phyloP scores from a whole-genome alignment of 2,797 vertebrate genomes.

The Ispidina lecontei region DNA sequence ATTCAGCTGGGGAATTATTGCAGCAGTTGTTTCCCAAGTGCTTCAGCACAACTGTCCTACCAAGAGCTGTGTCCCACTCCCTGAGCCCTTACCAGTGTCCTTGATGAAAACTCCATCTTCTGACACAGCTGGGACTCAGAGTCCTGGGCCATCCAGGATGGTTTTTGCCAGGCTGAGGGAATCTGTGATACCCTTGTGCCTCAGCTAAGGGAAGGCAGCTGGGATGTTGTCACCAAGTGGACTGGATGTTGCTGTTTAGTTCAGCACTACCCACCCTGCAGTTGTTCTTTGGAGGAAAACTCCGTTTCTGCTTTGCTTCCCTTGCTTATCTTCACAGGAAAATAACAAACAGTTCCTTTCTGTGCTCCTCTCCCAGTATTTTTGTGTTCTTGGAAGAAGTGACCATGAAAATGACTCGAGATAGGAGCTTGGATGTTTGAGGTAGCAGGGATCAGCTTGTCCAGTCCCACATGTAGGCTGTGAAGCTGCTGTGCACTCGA shows the following conservation, averaged over 20 bases:
- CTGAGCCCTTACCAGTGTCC: neutral
- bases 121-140: neutral
- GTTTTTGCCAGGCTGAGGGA: neutral
- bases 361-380: neutral
- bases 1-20: neutral
- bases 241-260: neutral
- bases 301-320: neutral
- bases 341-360: neutral
- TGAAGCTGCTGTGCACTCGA: neutral
- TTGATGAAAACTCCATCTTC: neutral
- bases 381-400: neutral
- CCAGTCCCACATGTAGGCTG: neutral
- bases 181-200: neutral
- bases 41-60: neutral
- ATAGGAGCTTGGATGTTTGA: neutral
- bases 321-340: neutral
- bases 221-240: neutral
- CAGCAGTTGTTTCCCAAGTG: neutral
- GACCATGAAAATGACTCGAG: neutral
- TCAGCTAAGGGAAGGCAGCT: neutral
- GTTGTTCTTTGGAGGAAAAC: neutral
- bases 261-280: neutral
- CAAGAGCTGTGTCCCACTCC: rapidly evolving
- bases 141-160: rapidly evolving
- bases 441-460: neutral